Evolutionary conservation across 2,797 vertebrate species (phyloP), one percentile per base, ranked within the genome.

Genomic region (Tokudaia muenninki): DNA sequence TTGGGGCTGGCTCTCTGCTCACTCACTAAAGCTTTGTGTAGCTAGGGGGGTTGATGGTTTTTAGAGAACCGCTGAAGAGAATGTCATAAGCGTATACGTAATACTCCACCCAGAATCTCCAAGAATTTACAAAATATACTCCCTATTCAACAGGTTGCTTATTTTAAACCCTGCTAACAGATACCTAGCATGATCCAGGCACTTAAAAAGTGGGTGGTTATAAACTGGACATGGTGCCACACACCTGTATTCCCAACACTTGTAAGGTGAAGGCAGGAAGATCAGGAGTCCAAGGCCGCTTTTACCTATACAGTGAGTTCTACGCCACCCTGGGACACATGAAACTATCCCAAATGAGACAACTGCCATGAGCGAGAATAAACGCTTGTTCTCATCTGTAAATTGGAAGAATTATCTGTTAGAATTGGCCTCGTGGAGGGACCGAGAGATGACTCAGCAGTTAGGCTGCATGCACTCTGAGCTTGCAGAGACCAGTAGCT

Each of bases 111-210:
- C 78, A 3, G 8, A 89, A 86, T 47, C 55, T 93, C 52, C 77
- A 91, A 67, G 57, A 93, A 79, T 37, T 84, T 57, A 78, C n/a
- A 87, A 86, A 50, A 81, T 77, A 57, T 57, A 87, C 29, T 81
- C 31, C 57, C 37, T 74, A 24, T 75, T 77, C 55, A 90, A 65
- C 37, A 44, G 47, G 52, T 52, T 44, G 82, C 59, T 57, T 24
- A 82, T 61, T 29, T 37, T 86, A 41, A 44, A 67, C 75, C 81
- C 81, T 63, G 44, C 80, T 79, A 67, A 92, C 77, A 57, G 17
- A 77, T 44, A 67, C 59, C 91, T 87, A 44, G 81, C 21, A 44
- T 31, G 16, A 24, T 81, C 50, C 12, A 47, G 44, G 26, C 16
- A 52, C 55, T 65, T 12, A 59, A 61, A 84, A 47, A 65, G 9